Base-by-base conservation (phyloP, 1,140 invertebrate species). In the Zaprionus africanus region DNA sequence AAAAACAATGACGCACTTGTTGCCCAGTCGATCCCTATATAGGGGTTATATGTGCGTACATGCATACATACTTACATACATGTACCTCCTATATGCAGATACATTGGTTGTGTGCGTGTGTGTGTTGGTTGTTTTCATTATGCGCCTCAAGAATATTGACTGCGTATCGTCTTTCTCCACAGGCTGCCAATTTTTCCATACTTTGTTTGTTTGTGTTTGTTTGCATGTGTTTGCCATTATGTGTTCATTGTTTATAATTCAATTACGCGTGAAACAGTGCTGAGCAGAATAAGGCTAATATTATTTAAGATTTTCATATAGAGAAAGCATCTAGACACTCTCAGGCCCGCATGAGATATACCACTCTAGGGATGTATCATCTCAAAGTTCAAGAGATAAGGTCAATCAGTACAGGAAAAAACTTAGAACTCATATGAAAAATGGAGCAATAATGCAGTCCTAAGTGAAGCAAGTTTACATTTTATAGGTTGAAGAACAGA, bases 181-280 rank as follows among this genome's bases (percentile, higher is more conserved):
- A 63, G 84, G 84, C 70, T 81, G 84, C 78, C 78, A 87, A 88
- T 87, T 81, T 88, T 51, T 83, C 43, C 24, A 51, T 51, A 53
- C 28, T 56, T 41, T 74, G 54, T 66, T 59, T 56, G 67, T 61
- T 46, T 24, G 36, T 66, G 59, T 59, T n/a, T 46, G 49, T 78
- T 49, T 70, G 67, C 54, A 61, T 61, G 51, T 26, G 36, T 67
- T 59, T 59, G 65, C 71, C 63, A 65, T 68, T 79, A 77, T 87
- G 83, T 84, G 83, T 84, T 87, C 88, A 88, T 88, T 87, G 81
- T 87, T 87, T 87, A 84, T 81, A 88, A 88, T 88, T 87, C 67
- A 88, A 87, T 87, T 87, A 88, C 75, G 84, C 84, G 68, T 84
- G 85, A 88, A 83, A 79, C 49, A 78, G 58, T 65, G 63, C 78